A percentile compares a stretch with the other conserved stretches of the same genome.
Evolutionary conservation across 2,113 vertebrate species (phyloP).

Genomic region (Hoplias malabaricus): DNA sequence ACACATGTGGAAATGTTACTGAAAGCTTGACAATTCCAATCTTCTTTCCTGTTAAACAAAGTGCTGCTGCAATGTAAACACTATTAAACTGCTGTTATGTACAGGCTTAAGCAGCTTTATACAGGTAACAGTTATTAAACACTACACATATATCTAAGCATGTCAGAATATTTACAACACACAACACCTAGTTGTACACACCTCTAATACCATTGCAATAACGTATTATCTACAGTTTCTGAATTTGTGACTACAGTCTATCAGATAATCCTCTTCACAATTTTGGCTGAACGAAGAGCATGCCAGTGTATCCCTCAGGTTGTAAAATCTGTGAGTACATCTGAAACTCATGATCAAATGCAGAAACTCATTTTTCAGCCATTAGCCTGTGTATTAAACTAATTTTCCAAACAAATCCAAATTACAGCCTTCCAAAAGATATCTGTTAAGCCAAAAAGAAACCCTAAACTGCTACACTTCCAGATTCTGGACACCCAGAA

Average conservation of each 20-base stretch:
- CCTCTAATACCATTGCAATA: not conserved
- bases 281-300: not conserved
- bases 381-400: conserved; percentile 48
- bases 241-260: not conserved
- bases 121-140: not conserved
- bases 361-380: conserved; percentile 57
- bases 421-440: conserved; percentile 26
- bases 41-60: not conserved
- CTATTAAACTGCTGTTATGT: not conserved
- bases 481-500: conserved; percentile 10
- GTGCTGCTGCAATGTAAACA: not conserved
- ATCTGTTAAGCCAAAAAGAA: conserved; percentile 10
- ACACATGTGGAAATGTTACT: not conserved
- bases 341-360: conserved; percentile 40
- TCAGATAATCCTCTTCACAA: conserved; percentile 28
- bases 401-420: conserved; percentile 46
- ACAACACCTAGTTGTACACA: not conserved
- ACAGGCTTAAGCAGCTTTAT: not conserved
- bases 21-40: not conserved
- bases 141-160: not conserved
- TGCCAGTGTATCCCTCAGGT: conserved; percentile 38
- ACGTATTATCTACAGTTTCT: not conserved
- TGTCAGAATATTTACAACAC: not conserved
- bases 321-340: conserved; percentile 28
- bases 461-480: not conserved